phyloP scores from a whole-genome alignment of 2,113 vertebrate species.

The Syrrhaptes paradoxus region DNA sequence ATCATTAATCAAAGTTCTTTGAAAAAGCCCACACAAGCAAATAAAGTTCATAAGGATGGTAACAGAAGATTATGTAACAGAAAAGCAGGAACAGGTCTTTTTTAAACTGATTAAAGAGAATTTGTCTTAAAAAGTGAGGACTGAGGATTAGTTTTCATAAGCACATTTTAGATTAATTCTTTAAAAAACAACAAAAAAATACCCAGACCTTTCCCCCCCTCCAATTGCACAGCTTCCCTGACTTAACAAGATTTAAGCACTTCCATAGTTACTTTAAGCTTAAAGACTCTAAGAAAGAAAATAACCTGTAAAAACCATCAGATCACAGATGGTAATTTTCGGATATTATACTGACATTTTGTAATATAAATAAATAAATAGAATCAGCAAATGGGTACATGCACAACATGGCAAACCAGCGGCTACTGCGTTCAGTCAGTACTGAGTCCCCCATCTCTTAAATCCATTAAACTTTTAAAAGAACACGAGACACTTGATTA shows the following conservation, averaged over 20 bases:
- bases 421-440: neutral
- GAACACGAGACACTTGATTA: neutral
- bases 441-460: neutral
- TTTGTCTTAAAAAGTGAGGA: neutral
- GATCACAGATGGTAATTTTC: neutral
- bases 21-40: slow-evolving; percentile 6
- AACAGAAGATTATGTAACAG: neutral
- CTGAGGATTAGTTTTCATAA: neutral
- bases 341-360: neutral
- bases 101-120: neutral
- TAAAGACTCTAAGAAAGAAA: neutral
- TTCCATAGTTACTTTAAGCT: neutral
- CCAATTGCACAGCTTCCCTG: neutral
- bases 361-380: neutral
- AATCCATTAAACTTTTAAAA: neutral
- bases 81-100: neutral
- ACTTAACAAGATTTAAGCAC: neutral
- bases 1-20: neutral
- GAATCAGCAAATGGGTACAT: neutral
- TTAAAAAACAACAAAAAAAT: neutral
- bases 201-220: too few relatives aligned
- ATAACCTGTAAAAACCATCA: neutral
- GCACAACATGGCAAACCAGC: neutral
- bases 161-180: neutral
- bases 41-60: neutral